Evolutionary conservation across 2,797 vertebrate species (phyloP).

Genomic region (Gouania willdenowi): DNA sequence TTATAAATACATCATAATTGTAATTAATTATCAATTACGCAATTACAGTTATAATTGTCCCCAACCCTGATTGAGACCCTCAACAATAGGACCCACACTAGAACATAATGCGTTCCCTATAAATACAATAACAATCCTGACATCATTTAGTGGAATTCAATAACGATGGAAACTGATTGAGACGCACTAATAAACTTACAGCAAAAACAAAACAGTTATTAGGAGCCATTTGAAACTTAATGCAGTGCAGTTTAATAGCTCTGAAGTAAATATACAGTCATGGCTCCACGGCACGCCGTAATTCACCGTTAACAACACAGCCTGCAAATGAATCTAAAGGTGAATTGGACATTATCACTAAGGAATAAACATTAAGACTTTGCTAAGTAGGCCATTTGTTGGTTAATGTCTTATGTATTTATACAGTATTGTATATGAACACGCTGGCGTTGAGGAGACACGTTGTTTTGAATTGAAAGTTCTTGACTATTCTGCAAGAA

Average conservation of each 20-base stretch:
- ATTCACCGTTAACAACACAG: neutral
- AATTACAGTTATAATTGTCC: too few relatives aligned
- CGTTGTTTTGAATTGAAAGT: neutral
- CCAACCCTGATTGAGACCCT: too few relatives aligned
- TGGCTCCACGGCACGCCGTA: neutral
- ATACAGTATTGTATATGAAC: constrained; percentile 24
- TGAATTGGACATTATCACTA: constrained; percentile 8
- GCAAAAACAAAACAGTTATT: too few relatives aligned
- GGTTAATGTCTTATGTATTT: constrained; percentile 21
- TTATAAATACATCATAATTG: too few relatives aligned
- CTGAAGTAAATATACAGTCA: neutral
- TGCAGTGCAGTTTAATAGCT: neutral
- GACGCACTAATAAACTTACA: neutral
- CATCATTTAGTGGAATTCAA: too few relatives aligned
- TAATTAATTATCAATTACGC: too few relatives aligned
- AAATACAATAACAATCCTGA: too few relatives aligned
- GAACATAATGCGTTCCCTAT: too few relatives aligned
- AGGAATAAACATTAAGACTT: constrained; percentile 22
- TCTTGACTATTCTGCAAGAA: neutral
- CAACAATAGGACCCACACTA: too few relatives aligned
- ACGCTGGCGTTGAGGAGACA: constrained; percentile 10
- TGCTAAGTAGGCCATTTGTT: constrained; percentile 23
- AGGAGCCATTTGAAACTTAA: neutral
- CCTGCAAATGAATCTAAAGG: constrained; percentile 4
- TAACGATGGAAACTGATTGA: too few relatives aligned